These are phyloP conservation scores for Caenorhabditis briggsae DNA, from an alignment of 1,140 invertebrate genomes.

Conservation along the genomic window DNA sequence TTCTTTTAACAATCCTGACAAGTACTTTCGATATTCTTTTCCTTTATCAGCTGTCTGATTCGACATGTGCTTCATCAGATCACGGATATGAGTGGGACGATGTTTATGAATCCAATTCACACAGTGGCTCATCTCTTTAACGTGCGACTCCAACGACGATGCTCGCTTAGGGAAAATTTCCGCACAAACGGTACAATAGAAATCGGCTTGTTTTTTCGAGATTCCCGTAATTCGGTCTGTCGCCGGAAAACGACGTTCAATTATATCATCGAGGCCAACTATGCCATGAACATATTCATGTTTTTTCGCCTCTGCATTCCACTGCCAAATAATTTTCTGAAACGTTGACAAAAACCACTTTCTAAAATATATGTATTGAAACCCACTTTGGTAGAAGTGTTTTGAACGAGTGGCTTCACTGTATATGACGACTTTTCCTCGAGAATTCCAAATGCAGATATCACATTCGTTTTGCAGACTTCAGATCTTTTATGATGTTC, in stretches of 20 bases:
- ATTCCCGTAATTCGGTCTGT: background rate
- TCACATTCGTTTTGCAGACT: background rate
- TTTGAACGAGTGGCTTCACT: constrained; percentile 9
- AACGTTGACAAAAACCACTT: background rate
- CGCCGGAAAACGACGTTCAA: constrained; percentile 22
- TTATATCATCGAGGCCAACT: background rate
- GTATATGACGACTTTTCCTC: constrained; percentile 3
- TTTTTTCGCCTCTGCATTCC: background rate
- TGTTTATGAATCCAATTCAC: constrained; percentile 45
- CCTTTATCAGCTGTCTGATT: constrained; percentile 26
- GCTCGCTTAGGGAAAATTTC: background rate
- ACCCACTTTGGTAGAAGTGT: background rate
- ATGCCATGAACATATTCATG: constrained; percentile 22
- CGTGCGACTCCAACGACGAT: background rate
- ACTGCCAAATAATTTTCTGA: constrained; percentile 28
- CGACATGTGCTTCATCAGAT: background rate
- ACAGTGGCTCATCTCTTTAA: constrained; percentile 17
- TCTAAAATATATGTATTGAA: background rate
- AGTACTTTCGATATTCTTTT: constrained; percentile 23
- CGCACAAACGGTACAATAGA: background rate
- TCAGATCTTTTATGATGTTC: background rate
- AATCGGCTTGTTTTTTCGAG: background rate
- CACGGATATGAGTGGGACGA: background rate
- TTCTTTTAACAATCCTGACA: background rate
- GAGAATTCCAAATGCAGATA: constrained; percentile 29